Evolutionary conservation across 2,888 invertebrate species (phyloP).

Genomic region (Tetranychus truncatus): DNA sequence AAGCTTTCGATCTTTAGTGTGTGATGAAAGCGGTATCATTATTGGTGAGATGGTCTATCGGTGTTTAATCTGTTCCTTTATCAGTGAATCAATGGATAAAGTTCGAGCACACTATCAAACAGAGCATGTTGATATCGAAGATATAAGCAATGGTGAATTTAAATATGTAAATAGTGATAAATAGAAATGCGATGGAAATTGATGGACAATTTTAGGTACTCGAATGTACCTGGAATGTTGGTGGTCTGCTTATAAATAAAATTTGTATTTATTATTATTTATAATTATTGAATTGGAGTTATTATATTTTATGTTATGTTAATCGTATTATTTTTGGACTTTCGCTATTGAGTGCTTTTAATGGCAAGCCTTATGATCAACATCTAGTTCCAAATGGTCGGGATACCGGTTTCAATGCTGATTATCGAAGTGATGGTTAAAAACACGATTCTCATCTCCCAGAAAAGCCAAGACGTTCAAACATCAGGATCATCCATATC

Average conservation of each 20-base stretch:
- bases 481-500: slow-evolving; percentile 49
- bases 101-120: slow-evolving; percentile 4
- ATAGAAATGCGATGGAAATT: no score
- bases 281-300: background rate
- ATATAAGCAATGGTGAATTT: background rate
- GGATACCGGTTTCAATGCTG: background rate
- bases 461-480: background rate
- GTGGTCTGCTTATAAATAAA: background rate
- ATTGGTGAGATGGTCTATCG: slow-evolving; percentile 9
- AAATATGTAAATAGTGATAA: background rate
- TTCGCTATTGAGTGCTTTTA: background rate
- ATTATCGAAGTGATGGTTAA: background rate
- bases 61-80: slow-evolving; percentile 7
- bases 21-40: slow-evolving; percentile 4
- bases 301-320: background rate
- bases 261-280: background rate
- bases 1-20: slow-evolving; percentile 2
- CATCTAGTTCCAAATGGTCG: background rate
- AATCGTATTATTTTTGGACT: background rate
- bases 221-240: no score
- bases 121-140: slow-evolving; percentile 7
- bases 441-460: background rate
- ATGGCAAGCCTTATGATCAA: background rate
- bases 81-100: slow-evolving; percentile 9
- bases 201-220: no score